Evolutionary conservation across 2,888 invertebrate genomes (phyloP).

Genomic region (Tillus elongatus): DNA sequence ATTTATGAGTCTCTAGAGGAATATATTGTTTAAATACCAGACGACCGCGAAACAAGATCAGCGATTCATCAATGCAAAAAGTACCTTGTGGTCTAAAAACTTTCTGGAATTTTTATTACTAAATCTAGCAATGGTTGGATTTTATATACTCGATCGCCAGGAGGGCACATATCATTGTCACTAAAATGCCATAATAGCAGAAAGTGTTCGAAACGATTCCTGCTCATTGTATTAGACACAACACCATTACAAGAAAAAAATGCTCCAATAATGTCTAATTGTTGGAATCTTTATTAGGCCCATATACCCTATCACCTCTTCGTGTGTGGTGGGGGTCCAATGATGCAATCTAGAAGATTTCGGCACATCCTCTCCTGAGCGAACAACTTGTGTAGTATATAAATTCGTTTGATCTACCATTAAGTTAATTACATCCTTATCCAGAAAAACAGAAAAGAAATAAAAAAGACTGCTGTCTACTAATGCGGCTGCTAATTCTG

Average conservation of each 20-base stretch:
- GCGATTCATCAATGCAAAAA: constrained; percentile 12
- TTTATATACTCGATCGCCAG: constrained; percentile 10
- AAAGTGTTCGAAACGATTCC: constrained; percentile 18
- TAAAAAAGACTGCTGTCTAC: constrained; percentile 8
- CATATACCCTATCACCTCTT: constrained; percentile 23
- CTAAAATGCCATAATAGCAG: constrained; percentile 16
- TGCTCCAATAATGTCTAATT: constrained; percentile 20
- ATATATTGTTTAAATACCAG: constrained; percentile 3
- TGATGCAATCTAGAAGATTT: constrained; percentile 5
- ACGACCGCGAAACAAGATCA: constrained; percentile 10
- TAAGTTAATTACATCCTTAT: constrained; percentile 10
- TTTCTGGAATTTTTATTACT: constrained; percentile 7
- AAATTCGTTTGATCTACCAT: constrained; percentile 6
- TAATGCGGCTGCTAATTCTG: constrained; percentile 14
- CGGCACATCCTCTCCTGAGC: constrained; percentile 2
- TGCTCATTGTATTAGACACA: constrained; percentile 15
- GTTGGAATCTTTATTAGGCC: constrained; percentile 17
- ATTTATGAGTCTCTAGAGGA: constrained; percentile 9
- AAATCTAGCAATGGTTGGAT: constrained; percentile 11
- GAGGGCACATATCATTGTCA: constrained; percentile 14
- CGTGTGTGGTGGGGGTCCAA: constrained; percentile 7
- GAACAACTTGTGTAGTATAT: constrained; percentile 3
- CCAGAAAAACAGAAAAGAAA: constrained; percentile 13
- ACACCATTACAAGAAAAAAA: constrained; percentile 13
- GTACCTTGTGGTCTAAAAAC: constrained; percentile 8